Conservation (phyloP, 2,888 invertebrate genomes). For the Eristalinus aeneus region DNA sequence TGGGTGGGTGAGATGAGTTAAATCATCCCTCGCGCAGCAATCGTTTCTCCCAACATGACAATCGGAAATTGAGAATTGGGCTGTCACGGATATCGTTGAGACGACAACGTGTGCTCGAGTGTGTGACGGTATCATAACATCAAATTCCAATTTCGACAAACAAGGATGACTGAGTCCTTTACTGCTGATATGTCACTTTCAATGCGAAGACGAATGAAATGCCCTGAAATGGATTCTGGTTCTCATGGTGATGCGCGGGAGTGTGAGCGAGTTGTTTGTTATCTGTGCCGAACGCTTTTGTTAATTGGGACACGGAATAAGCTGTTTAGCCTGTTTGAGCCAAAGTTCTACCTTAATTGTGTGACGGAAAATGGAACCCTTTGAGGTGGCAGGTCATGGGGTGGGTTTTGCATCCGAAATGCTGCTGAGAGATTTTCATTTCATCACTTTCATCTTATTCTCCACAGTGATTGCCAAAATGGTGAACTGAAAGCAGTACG, state of each 20-base stretch:
- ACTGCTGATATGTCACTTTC: slow-evolving; percentile 53
- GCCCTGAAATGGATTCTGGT: slow-evolving; percentile 15
- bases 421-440: no score
- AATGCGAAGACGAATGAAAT: slow-evolving; percentile 2
- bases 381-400: neutral
- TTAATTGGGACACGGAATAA: slow-evolving; percentile 26
- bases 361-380: neutral
- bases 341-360: slow-evolving; percentile 10
- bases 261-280: slow-evolving; percentile 1
- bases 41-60: slow-evolving; percentile 37
- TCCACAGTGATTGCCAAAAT: neutral
- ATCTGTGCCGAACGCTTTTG: slow-evolving; percentile 13
- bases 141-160: slow-evolving; percentile 53
- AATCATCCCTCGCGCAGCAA: slow-evolving; percentile 47
- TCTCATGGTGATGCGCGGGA: slow-evolving; percentile 34
- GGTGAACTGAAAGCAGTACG: neutral
- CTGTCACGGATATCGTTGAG: slow-evolving; percentile 63
- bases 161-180: slow-evolving; percentile 20
- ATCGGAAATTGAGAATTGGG: slow-evolving; percentile 70
- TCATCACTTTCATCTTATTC: neutral
- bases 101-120: slow-evolving; percentile 12
- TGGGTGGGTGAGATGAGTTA: slow-evolving; percentile 36
- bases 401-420: no score
- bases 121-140: slow-evolving; percentile 53
- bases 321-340: neutral